Evolutionary conservation across 2,888 invertebrate species (phyloP).

Genomic region (Atrina japonica): DNA sequence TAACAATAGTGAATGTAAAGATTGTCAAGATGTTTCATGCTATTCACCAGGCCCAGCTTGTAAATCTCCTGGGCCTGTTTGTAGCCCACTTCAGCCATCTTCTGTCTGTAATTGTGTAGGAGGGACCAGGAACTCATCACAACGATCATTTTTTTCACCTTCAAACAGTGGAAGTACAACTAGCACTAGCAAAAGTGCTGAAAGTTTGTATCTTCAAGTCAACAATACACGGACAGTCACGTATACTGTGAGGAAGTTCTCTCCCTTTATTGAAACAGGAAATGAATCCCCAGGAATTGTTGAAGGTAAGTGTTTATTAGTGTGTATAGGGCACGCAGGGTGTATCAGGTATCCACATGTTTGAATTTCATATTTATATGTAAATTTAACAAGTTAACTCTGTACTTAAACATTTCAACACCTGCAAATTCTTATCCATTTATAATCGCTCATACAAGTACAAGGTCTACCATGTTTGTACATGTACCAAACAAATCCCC

Average conservation of each 20-base stretch:
- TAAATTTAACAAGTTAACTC: too few relatives aligned
- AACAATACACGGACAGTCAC: constrained; percentile 78
- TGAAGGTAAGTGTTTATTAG: constrained; percentile 73
- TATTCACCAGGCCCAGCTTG: constrained; percentile 17
- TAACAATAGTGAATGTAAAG: constrained; percentile 23
- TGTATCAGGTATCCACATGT: too few relatives aligned
- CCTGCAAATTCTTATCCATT: too few relatives aligned
- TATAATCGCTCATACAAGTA: too few relatives aligned
- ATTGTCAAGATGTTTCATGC: constrained; percentile 7
- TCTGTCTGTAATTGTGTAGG: constrained; percentile 7
- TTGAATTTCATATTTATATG: too few relatives aligned
- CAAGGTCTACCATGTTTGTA: too few relatives aligned
- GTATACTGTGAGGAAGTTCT: constrained; percentile 77
- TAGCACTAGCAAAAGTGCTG: constrained; percentile 68
- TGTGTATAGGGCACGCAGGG: too few relatives aligned
- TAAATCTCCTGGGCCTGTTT: constrained; percentile 24
- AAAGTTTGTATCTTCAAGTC: constrained; percentile 77
- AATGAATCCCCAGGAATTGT: constrained; percentile 72
- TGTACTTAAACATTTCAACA: too few relatives aligned
- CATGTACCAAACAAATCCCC: too few relatives aligned
- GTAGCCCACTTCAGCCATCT: constrained; percentile 27
- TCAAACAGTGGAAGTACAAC: constrained; percentile 71
- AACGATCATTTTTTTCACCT: constrained; percentile 74
- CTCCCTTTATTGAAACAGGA: constrained; percentile 64
- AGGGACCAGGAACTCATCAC: constrained; percentile 46